Evolutionary conservation across 2,797 vertebrate genomes (phyloP), one percentile per base, ranked within the genome.

Genomic region (Hydrolagus colliei): DNA sequence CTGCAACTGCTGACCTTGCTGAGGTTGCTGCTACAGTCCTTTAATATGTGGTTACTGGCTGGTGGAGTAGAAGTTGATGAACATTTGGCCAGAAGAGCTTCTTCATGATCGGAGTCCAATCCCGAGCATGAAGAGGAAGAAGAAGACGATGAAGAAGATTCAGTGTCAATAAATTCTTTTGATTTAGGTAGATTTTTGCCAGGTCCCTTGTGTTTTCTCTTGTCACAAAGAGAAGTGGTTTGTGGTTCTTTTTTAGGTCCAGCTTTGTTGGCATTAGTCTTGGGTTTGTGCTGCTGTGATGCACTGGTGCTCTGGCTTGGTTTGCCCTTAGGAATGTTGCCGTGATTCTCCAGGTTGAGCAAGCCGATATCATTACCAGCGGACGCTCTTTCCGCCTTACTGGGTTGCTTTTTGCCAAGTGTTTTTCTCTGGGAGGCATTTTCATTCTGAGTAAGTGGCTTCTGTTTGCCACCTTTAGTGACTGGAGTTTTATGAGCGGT

Each of bases 91-190:
- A 94, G 87, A 0, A 92, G 90, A 63, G 86, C 91, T 85, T 91
- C 91, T 79, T 93, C 93, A 86, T 86, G 89, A 75, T 92, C 91
- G 0, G 88, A 90, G 87, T 92, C 91, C 0, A 89, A 90, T 77
- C 92, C 92, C 0, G 92, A 91, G 74, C 93, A 92, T 86, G 88
- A 88, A 35, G 88, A 88, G 0, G 94, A 94, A 82, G 90, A 93
- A 75, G 94, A 92, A 0, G 92, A 91, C 0, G 92, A 94, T 0
- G 93, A 92, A 0, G 94, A 94, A 0, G 90, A 92, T 77, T 94
- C 94, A 0, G 89, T 93, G 85, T 94, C 93, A 0, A 92, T 92
- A 86, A 93, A 93, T 86, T 93, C 93, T 90, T 92, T 94, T 77
- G 92, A 94, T 80, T 94, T 94, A 76, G 92, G 92, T 0, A 89